Percentiles rank a stretch among this genome's conserved stretches.
phyloP scores from a whole-genome alignment of 2,797 vertebrate species.

The Paedocypris micromegethes region DNA sequence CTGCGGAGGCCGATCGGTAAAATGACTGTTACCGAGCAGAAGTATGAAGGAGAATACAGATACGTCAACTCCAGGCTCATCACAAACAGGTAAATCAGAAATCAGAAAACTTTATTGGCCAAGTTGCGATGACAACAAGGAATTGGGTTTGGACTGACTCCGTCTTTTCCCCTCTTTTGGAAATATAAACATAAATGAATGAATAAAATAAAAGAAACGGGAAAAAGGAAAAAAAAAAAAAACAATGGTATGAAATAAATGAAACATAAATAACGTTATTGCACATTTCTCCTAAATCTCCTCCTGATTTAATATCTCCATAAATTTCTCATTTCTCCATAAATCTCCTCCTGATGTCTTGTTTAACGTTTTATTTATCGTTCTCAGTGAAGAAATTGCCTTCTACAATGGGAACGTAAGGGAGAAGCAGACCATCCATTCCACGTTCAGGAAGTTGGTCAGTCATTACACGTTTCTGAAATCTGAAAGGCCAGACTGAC shows the following conservation, averaged over 20 bases:
- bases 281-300: too few relatives aligned
- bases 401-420: slow-evolving; percentile 94
- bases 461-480: slow-evolving; percentile 34
- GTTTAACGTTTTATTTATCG: slow-evolving; percentile 2
- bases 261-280: too few relatives aligned
- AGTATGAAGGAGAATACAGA: slow-evolving; percentile 96
- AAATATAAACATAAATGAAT: too few relatives aligned
- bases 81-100: slow-evolving; percentile 82
- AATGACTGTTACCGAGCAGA: slow-evolving; percentile 91
- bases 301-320: too few relatives aligned
- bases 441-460: slow-evolving; percentile 90
- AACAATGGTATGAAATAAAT: too few relatives aligned
- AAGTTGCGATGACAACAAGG: too few relatives aligned
- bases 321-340: too few relatives aligned
- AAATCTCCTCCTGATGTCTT: neutral
- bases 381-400: slow-evolving; percentile 91
- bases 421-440: slow-evolving; percentile 90
- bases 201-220: too few relatives aligned
- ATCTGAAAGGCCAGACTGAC: neutral
- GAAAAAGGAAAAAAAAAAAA: too few relatives aligned
- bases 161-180: too few relatives aligned
- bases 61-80: slow-evolving; percentile 96
- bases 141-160: too few relatives aligned
- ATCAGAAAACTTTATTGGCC: too few relatives aligned
- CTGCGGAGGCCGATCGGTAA: slow-evolving; percentile 93